Conservation (phyloP, 1,140 invertebrate genomes). For the Vanessa atalanta region DNA sequence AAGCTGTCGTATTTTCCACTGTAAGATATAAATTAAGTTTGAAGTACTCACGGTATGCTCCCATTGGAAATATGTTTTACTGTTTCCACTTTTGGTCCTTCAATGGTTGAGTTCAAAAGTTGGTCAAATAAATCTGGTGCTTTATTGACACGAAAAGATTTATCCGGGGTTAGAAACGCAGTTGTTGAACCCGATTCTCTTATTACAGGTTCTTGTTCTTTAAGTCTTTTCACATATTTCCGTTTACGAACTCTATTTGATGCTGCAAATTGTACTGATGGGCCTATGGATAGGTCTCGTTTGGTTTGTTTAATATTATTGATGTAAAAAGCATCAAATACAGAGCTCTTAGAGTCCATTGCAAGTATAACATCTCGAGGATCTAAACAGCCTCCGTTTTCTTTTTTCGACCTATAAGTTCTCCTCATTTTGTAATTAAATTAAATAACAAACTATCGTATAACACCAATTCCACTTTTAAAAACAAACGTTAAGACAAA, state of each 20-base stretch:
- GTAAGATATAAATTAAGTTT: not conserved
- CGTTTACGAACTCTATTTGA: conserved; percentile 65
- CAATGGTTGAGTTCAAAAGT: conserved; percentile 57
- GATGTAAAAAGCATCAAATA: conserved; percentile 73
- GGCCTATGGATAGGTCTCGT: conserved; percentile 61
- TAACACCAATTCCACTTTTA: conserved; percentile 22
- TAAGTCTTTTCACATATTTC: conserved; percentile 66
- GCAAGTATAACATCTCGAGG: conserved; percentile 56
- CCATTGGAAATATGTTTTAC: conserved; percentile 1
- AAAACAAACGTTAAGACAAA: conserved; percentile 38
- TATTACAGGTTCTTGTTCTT: conserved; percentile 39
- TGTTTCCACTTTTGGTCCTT: not conserved
- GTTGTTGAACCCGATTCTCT: conserved; percentile 43
- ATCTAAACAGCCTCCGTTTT: conserved; percentile 56
- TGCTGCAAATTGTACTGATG: conserved; percentile 47
- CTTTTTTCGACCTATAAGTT: conserved; percentile 74
- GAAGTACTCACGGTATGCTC: not conserved
- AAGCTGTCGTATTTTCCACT: too few species aligned
- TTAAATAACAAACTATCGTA: not conserved
- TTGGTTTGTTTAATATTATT: conserved; percentile 74
- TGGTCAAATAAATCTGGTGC: conserved; percentile 65
- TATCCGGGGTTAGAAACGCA: conserved; percentile 66
- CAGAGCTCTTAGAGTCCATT: conserved; percentile 60
- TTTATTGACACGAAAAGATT: conserved; percentile 70
- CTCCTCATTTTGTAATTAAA: conserved; percentile 53